phyloP scores from a whole-genome alignment of 2,888 invertebrate species.

The Ochropacha duplaris region DNA sequence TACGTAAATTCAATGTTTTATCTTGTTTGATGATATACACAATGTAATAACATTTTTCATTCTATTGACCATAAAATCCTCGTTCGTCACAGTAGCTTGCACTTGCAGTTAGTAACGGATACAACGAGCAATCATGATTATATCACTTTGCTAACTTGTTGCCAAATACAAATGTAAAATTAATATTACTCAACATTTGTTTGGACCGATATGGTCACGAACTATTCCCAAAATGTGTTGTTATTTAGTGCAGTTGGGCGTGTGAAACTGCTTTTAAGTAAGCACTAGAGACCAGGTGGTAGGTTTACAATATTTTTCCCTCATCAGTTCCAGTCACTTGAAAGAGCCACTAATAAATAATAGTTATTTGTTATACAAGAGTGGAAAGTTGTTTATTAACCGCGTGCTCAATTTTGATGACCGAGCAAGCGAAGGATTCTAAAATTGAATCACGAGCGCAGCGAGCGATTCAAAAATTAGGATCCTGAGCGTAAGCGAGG shows the following conservation, averaged over 20 bases:
- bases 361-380: too few relatives aligned
- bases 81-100: conserved; percentile 37
- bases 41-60: conserved; percentile 8
- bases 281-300: background rate
- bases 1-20: conserved; percentile 31
- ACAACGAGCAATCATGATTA: conserved; percentile 12
- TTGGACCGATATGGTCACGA: background rate
- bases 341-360: too few relatives aligned
- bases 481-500: too few relatives aligned
- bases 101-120: conserved; percentile 15
- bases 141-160: conserved; percentile 9
- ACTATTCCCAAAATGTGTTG: background rate
- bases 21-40: background rate
- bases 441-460: too few relatives aligned
- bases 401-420: too few relatives aligned
- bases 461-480: too few relatives aligned
- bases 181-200: conserved; percentile 1
- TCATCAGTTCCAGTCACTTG: background rate
- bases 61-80: conserved; percentile 29
- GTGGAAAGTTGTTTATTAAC: too few relatives aligned
- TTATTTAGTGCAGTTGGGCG: background rate
- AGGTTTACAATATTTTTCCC: background rate
- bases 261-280: background rate
- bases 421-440: too few relatives aligned
- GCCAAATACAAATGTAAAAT: conserved; percentile 3